phyloP scores from a whole-genome alignment of 2,113 vertebrate genomes.

The Pelecanoides urinatrix region DNA sequence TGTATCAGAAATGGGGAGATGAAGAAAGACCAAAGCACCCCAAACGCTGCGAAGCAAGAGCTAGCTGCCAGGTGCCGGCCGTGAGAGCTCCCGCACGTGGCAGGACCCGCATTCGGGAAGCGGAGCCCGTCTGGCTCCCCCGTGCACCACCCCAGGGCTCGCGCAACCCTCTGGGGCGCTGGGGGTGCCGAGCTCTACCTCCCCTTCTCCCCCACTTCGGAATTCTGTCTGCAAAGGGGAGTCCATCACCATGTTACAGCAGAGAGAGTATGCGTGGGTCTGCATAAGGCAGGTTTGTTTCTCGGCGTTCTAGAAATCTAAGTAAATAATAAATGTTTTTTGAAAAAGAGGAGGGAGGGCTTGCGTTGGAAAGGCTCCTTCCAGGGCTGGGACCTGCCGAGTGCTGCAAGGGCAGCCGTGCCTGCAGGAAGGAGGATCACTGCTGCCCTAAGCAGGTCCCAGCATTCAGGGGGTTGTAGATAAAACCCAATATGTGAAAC shows the following conservation, averaged over 20 bases:
- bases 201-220: background rate
- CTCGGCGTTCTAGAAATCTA: background rate
- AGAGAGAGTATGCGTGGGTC: background rate
- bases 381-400: background rate
- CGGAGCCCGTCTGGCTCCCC: background rate
- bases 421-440: background rate
- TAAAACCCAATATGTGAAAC: background rate
- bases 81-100: background rate
- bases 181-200: background rate
- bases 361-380: background rate
- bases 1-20: background rate
- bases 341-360: background rate
- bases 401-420: background rate
- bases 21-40: background rate
- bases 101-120: background rate
- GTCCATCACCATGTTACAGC: background rate
- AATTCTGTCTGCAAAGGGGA: background rate
- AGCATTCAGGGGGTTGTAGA: background rate
- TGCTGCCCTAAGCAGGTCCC: background rate
- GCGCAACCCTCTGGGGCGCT: rapidly evolving
- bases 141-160: background rate
- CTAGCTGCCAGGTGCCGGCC: background rate
- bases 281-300: background rate
- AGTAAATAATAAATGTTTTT: background rate
- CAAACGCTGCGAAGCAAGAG: background rate